Evolutionary conservation across 2,113 vertebrate species (phyloP), one percentile per base, ranked within the genome.

Genomic region (Notarius quadriscutis): DNA sequence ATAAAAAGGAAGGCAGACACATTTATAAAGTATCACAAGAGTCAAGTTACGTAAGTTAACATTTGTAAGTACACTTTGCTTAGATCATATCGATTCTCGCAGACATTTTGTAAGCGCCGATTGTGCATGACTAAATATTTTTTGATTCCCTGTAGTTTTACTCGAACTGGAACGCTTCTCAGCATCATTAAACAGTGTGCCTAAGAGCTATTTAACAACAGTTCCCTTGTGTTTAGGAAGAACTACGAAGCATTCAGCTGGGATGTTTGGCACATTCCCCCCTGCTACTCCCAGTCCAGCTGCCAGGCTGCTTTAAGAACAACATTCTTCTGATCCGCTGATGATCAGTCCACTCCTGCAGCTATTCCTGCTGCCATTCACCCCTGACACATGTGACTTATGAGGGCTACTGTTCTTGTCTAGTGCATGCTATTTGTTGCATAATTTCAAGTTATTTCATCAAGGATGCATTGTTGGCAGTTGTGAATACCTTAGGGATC

Each of bases 261-360:
- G 71, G n/a, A n/a, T 69, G n/a, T 48, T 69, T 80, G 77, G 78
- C 63, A 60, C 48, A 62, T 81, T 82, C 55, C 12, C 69, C 57
- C 50, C n/a, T 48, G 18, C 51, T 50, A 27, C 34, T 65, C 80
- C 30, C 17, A 17, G 25, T 86, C 67, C 80, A 14, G 48, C 65
- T 30, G 77, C 88, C 81, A 83, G 83, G 69, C 81, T 87, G 84
- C 77, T 80, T 81, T 81, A 85, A 75, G 83, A 88, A 87, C 74
- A 87, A 81, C 85, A 85, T 84, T 74, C 51, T 86, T 88, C 50
- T 77, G 84, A 91, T 90, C 84, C 67, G 27, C 58, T 67, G 83
- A 86, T 55, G 85, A 85, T 90, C 88, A 91, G 74, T 83, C 84
- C 84, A 86, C 89, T 86, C 90, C 89, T 86, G 69, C 77, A 88